A percentile compares a stretch with the other conserved stretches of the same genome.
These are phyloP conservation scores for Ptilodon capucinus DNA, from an alignment of 2,888 invertebrate species.

Conservation along the genomic window DNA sequence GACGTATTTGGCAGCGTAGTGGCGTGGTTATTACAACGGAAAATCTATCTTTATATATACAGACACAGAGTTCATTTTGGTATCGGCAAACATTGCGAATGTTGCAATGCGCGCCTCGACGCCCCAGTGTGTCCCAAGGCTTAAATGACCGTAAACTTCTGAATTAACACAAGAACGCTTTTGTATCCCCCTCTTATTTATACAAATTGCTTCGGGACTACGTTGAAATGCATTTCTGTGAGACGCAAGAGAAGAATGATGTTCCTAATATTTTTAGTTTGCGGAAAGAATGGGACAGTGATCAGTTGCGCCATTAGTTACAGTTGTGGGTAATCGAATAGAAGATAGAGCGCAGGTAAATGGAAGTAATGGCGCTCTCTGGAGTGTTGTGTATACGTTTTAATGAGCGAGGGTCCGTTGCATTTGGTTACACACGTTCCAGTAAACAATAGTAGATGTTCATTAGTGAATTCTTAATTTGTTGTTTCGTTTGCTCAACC, in stretches of 20 bases:
- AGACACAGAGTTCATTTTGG: too few relatives aligned
- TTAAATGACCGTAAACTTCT: constrained; percentile 1
- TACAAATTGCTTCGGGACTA: constrained; percentile 15
- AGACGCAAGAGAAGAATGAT: constrained; percentile 19
- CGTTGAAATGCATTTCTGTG: constrained; percentile 21
- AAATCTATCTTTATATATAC: too few relatives aligned
- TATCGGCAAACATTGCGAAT: too few relatives aligned
- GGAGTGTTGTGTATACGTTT: too few relatives aligned
- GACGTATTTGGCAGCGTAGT: too few relatives aligned
- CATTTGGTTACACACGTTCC: too few relatives aligned
- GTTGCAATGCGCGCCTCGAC: too few relatives aligned
- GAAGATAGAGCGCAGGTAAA: constrained; percentile 17
- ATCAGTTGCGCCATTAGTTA: constrained; percentile 23
- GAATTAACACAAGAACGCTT: neutral
- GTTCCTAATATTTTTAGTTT: constrained; percentile 30
- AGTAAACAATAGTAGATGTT: too few relatives aligned
- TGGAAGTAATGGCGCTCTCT: constrained; percentile 11
- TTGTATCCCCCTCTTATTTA: constrained; percentile 6
- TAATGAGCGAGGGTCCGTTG: too few relatives aligned
- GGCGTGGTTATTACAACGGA: too few relatives aligned
- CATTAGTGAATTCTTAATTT: constrained; percentile 23
- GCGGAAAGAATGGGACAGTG: constrained; percentile 25
- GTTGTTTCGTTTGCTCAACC: constrained; percentile 26
- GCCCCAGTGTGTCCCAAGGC: too few relatives aligned
- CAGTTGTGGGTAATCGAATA: constrained; percentile 17